A percentile compares a stretch with the other conserved stretches of the same genome.
phyloP scores from a whole-genome alignment of 2,888 invertebrate species.

The Ophion slaviceki region DNA sequence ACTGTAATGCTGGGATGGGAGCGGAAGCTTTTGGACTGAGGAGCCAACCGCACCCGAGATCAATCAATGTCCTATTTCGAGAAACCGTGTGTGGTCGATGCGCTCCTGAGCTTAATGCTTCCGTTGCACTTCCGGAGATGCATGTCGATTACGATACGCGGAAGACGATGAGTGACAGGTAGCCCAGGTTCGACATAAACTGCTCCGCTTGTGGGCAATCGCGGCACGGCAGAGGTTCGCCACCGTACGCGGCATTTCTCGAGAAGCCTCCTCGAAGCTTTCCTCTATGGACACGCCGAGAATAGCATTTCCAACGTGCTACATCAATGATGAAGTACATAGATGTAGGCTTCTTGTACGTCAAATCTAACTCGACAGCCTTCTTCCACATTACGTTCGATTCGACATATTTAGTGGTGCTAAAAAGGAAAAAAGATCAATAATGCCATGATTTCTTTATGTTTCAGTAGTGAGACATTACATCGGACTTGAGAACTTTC shows the following conservation, averaged over 20 bases:
- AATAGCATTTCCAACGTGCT: not conserved
- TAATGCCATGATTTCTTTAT: no score
- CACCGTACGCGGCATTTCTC: not conserved
- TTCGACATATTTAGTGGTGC: no score
- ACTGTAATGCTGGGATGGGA: constrained; percentile 21
- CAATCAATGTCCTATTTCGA: constrained; percentile 44
- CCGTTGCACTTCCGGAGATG: constrained; percentile 21
- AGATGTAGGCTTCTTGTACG: no score
- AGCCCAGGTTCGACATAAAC: constrained; percentile 2
- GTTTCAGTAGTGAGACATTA: not conserved
- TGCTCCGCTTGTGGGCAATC: constrained; percentile 24
- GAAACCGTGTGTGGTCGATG: constrained; percentile 20
- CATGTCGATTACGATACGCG: constrained; percentile 3
- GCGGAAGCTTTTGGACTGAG: constrained; percentile 41
- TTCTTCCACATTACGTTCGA: no score
- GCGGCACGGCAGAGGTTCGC: no score
- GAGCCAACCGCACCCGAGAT: constrained; percentile 41
- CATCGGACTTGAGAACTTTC: no score
- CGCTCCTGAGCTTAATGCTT: constrained; percentile 16
- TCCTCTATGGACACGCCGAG: not conserved
- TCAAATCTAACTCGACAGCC: not conserved
- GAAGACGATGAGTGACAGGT: constrained; percentile 30
- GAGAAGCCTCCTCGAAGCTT: not conserved
- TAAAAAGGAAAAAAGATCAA: no score
- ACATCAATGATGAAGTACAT: not conserved